A percentile compares a stretch with the other conserved stretches of the same genome.
phyloP scores from a whole-genome alignment of 2,113 vertebrate genomes.

The Lucifuga dentata region DNA sequence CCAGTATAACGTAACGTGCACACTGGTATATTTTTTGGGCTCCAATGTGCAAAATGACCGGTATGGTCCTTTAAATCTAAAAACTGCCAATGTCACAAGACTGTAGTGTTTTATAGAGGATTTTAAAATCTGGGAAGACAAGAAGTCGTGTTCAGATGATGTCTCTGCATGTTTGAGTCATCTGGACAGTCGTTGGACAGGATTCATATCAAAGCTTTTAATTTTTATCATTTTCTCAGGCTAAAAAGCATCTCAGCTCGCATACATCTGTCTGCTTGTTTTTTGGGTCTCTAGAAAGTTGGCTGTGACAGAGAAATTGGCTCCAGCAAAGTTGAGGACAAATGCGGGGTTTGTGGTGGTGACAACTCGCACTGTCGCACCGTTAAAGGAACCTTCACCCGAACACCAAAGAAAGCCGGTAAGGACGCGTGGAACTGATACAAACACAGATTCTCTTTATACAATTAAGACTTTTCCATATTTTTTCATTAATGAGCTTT shows the following conservation, averaged over 20 bases:
- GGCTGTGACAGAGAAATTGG: constrained; percentile 97
- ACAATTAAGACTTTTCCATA: background rate
- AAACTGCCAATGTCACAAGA: no score
- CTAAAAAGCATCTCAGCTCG: background rate
- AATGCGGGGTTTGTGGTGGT: constrained; percentile 95
- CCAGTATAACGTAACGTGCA: no score
- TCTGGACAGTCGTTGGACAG: no score
- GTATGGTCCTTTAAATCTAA: no score
- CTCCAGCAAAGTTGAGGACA: constrained; percentile 93
- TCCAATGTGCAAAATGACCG: no score
- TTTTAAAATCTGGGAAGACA: no score
- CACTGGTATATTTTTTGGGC: no score
- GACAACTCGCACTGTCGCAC: constrained; percentile 97
- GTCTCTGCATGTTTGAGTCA: no score
- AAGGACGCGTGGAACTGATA: constrained; percentile 59
- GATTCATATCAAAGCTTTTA: no score
- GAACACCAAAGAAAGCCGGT: constrained; percentile 95
- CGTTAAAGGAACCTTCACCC: constrained; percentile 93
- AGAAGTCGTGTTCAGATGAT: no score
- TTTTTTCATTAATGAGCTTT: no score
- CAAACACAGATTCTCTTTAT: background rate
- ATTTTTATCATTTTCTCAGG: rapidly evolving
- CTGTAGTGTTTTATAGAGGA: no score
- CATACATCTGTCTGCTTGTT: background rate
- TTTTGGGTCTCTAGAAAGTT: constrained; percentile 86